Evolutionary conservation across 2,888 invertebrate species (phyloP).

Genomic region (Nebria brevicollis): DNA sequence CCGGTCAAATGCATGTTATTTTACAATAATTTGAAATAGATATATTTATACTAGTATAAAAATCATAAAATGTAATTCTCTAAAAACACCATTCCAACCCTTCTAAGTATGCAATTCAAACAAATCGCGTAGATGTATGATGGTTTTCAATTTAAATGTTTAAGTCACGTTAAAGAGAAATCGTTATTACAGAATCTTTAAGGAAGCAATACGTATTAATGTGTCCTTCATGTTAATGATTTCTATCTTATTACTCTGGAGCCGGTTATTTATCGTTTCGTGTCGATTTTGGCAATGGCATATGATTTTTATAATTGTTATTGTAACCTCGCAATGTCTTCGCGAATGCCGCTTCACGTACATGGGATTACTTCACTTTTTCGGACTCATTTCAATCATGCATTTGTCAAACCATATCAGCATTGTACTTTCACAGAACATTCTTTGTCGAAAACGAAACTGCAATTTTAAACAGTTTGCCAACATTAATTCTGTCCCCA

Average conservation of each 20-base stretch:
- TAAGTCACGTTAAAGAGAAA: neutral
- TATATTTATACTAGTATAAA: too few species aligned
- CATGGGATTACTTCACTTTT: neutral
- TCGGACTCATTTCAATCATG: neutral
- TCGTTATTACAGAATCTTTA: neutral
- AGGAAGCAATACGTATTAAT: neutral
- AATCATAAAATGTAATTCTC: too few species aligned
- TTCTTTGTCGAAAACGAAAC: neutral
- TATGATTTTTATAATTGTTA: neutral
- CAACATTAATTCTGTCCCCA: neutral
- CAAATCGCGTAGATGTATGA: neutral
- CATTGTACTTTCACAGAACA: neutral
- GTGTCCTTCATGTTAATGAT: neutral
- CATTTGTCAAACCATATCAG: neutral
- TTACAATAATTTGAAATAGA: too few species aligned
- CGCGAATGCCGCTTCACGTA: neutral
- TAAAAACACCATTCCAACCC: too few species aligned
- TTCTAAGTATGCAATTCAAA: neutral
- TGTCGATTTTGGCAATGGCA: conserved; percentile 1
- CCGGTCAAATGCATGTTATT: too few species aligned
- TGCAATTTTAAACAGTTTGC: neutral
- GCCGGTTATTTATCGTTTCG: neutral
- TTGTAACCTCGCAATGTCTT: neutral
- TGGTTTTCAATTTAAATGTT: neutral
- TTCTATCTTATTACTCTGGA: neutral